These are phyloP conservation scores for Sarcophaga carnaria DNA, from an alignment of 2,888 invertebrate genomes.

Conservation along the genomic window DNA sequence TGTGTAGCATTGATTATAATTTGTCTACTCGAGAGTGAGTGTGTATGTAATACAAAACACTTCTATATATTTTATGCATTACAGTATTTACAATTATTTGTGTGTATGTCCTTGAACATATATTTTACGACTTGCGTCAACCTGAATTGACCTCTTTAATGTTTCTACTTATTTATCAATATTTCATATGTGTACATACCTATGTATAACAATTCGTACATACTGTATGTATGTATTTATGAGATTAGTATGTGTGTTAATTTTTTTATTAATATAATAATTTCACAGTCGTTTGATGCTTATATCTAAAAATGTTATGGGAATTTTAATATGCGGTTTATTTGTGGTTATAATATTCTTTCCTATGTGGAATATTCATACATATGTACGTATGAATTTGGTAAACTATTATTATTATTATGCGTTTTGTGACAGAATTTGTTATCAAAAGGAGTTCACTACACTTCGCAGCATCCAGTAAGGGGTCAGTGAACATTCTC, in stretches of 20 bases:
- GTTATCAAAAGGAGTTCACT: slow-evolving; percentile 54
- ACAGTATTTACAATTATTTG: not conserved
- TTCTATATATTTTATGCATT: too few species aligned
- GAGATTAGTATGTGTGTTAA: not conserved
- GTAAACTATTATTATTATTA: not conserved
- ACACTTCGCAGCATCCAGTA: slow-evolving; percentile 62
- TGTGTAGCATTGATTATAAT: not conserved
- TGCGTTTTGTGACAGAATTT: not conserved
- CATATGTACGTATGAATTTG: not conserved
- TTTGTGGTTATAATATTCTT: too few species aligned
- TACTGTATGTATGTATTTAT: not conserved
- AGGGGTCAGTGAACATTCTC: slow-evolving; percentile 67
- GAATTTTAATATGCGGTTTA: too few species aligned
- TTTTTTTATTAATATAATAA: too few species aligned
- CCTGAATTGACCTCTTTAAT: not conserved
- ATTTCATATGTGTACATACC: not conserved
- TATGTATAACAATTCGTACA: not conserved
- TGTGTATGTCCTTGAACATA: slow-evolving; percentile 2
- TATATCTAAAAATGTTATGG: too few species aligned
- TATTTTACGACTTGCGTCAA: not conserved
- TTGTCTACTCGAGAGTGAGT: not conserved
- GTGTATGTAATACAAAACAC: not conserved
- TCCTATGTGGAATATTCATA: too few species aligned
- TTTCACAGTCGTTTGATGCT: too few species aligned
- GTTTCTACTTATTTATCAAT: not conserved